Conservation (phyloP, 2,797 vertebrate species). For the Tenualosa ilisha region DNA sequence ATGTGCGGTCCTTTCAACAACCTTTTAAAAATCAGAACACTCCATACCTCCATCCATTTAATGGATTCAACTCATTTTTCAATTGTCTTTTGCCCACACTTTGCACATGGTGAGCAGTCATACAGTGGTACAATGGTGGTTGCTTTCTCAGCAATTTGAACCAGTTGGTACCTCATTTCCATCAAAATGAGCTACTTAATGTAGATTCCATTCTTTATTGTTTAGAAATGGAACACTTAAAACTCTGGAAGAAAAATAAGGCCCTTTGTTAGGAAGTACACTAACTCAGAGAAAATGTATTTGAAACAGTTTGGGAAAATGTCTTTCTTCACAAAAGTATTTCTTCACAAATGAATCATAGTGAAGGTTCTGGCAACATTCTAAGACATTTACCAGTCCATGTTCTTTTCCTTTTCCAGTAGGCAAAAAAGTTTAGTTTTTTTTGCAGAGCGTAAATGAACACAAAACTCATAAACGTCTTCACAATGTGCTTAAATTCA, state of each 20-base stretch:
- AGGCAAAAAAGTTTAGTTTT: neutral
- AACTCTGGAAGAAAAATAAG: neutral
- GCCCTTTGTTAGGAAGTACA: neutral
- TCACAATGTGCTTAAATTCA: neutral
- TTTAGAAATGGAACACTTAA: neutral
- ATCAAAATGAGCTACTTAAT: neutral
- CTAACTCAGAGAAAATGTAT: neutral
- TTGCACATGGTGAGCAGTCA: neutral
- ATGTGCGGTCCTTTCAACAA: constrained; percentile 8
- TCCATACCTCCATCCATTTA: neutral
- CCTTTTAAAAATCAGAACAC: constrained; percentile 15
- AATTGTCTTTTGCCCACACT: constrained; percentile 19
- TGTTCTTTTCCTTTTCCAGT: neutral
- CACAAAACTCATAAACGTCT: too few relatives aligned
- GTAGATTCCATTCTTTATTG: neutral
- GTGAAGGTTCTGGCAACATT: neutral
- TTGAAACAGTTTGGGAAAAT: neutral
- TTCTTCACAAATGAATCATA: neutral
- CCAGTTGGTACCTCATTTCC: neutral
- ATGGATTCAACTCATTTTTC: constrained; percentile 20
- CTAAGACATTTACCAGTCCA: neutral
- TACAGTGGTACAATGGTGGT: neutral
- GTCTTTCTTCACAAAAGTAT: too few relatives aligned
- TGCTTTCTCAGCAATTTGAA: constrained; percentile 8
- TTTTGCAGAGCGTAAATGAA: neutral